A percentile compares a stretch with the other conserved stretches of the same genome.
Evolutionary conservation across 2,113 vertebrate genomes (phyloP).

Genomic region (Chinchilla lanigera): DNA sequence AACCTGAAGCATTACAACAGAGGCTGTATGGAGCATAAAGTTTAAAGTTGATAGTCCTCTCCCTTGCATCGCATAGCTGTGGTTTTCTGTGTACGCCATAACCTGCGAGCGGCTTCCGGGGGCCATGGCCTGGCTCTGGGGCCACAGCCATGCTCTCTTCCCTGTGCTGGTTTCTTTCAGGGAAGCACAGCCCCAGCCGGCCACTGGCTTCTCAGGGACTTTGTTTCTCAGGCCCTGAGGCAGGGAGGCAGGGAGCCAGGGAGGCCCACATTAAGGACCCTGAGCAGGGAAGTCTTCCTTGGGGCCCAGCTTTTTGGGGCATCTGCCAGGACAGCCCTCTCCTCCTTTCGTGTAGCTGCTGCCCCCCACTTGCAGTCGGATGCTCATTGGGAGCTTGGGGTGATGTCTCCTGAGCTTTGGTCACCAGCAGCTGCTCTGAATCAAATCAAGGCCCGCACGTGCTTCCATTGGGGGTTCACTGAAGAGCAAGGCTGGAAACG

Average conservation of each 20-base stretch:
- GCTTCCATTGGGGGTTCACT: not conserved
- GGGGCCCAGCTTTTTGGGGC: conserved; percentile 80
- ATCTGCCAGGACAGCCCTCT: conserved; percentile 51
- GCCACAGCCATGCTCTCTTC: conserved; percentile 66
- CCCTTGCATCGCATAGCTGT: not conserved
- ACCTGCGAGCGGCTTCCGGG: not conserved
- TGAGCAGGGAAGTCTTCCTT: conserved; percentile 34
- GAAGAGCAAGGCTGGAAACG: not conserved
- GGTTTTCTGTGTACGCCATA: not conserved
- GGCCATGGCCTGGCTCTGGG: not conserved
- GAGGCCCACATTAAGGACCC: conserved; percentile 69
- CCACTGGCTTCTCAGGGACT: conserved; percentile 71
- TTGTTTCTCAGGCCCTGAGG: conserved; percentile 82
- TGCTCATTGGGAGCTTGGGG: conserved; percentile 84
- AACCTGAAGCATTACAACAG: not conserved
- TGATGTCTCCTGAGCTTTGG: conserved; percentile 81
- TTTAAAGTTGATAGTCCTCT: not conserved
- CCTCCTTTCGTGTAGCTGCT: conserved; percentile 32
- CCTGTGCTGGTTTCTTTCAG: conserved; percentile 79
- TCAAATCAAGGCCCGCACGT: conserved; percentile 78
- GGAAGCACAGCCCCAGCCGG: conserved; percentile 73
- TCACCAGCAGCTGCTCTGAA: conserved; percentile 85
- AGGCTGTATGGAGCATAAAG: not conserved
- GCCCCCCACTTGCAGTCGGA: conserved; percentile 71
- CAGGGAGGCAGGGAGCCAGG: conserved; percentile 81